Percentiles rank a stretch among this genome's conserved stretches.
Conservation (phyloP, 2,113 vertebrate species). For the Pampusana beccarii region DNA sequence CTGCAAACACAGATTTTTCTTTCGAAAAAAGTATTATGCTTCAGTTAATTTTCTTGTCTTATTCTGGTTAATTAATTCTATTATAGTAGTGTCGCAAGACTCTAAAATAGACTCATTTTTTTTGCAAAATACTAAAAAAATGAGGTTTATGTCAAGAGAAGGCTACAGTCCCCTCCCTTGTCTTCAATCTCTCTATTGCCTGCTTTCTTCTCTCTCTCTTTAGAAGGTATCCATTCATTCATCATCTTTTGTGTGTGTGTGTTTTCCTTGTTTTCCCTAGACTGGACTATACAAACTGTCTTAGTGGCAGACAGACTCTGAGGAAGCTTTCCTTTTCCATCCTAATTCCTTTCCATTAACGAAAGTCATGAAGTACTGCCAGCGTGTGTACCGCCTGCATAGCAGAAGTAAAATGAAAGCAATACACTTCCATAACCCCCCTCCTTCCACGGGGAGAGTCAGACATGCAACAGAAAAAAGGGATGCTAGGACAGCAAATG, state of each 20-base stretch:
- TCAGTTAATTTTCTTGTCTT: background rate
- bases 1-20: background rate
- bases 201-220: background rate
- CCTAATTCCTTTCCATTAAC: background rate
- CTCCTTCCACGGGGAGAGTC: background rate
- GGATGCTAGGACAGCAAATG: background rate
- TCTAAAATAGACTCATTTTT: background rate
- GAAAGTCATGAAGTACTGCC: background rate
- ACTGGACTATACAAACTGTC: background rate
- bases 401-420: background rate
- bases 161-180: background rate
- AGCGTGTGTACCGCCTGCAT: background rate
- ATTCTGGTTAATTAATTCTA: background rate
- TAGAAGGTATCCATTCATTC: slow-evolving; percentile 2
- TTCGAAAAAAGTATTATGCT: background rate
- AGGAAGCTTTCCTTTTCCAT: slow-evolving; percentile 18
- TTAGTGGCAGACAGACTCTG: background rate
- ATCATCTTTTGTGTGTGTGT: background rate
- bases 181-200: background rate
- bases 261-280: slow-evolving; percentile 16
- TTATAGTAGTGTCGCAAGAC: background rate
- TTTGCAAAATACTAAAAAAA: slow-evolving; percentile 3
- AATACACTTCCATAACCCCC: background rate
- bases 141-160: slow-evolving; percentile 1
- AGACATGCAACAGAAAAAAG: background rate